phyloP scores from a whole-genome alignment of 2,888 invertebrate genomes.

The Leptothorax acervorum region DNA sequence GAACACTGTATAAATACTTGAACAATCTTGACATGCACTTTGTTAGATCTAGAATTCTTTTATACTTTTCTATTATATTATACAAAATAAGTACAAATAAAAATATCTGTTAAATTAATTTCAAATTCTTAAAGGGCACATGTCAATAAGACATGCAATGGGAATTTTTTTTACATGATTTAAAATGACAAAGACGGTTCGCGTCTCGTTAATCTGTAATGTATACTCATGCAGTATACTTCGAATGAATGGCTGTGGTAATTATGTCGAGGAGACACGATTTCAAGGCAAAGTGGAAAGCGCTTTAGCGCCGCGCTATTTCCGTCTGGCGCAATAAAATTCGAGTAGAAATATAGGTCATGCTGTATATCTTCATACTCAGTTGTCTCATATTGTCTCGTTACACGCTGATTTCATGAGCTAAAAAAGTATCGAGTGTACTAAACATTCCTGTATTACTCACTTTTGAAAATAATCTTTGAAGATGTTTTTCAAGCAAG shows the following conservation, averaged over 20 bases:
- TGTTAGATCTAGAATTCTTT: not conserved
- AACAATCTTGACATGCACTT: not conserved
- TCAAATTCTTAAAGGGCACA: not conserved
- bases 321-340: slow-evolving; percentile 76
- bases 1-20: not conserved
- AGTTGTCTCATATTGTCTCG: not conserved
- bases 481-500: not conserved
- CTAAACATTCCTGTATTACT: not conserved
- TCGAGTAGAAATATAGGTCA: slow-evolving; percentile 79
- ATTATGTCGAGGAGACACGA: slow-evolving; percentile 54
- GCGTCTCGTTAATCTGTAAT: not conserved
- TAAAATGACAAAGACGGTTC: not conserved
- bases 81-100: not conserved
- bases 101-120: not conserved
- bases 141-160: not conserved
- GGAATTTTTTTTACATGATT: not conserved
- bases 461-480: not conserved
- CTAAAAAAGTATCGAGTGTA: slow-evolving; percentile 3
- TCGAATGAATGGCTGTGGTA: slow-evolving; percentile 8
- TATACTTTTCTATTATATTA: not conserved
- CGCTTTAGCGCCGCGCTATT: slow-evolving; percentile 78
- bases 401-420: slow-evolving; percentile 11
- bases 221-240: not conserved
- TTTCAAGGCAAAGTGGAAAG: slow-evolving; percentile 75
- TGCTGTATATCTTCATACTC: slow-evolving; percentile 60